A percentile compares a stretch with the other conserved stretches of the same genome.
Conservation (phyloP, 2,797 vertebrate genomes). For the Falco novaeseelandiae region DNA sequence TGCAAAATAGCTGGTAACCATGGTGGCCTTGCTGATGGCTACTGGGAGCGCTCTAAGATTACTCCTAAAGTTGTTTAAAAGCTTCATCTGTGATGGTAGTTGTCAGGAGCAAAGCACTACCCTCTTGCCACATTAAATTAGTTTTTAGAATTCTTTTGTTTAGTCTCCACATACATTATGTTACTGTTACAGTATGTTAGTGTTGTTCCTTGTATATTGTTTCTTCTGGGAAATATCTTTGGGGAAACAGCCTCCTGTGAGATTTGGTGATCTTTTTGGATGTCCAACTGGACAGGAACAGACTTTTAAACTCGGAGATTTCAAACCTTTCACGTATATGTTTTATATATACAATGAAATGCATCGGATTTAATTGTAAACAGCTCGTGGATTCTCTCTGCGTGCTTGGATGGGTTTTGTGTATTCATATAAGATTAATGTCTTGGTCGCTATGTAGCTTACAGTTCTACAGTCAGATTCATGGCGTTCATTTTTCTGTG, state of each 20-base stretch:
- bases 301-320: background rate
- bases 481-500: background rate
- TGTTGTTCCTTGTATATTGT: background rate
- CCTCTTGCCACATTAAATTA: background rate
- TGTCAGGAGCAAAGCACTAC: background rate
- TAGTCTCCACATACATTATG: background rate
- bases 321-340: background rate
- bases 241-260: background rate
- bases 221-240: background rate
- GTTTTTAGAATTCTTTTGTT: background rate
- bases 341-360: background rate
- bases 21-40: background rate
- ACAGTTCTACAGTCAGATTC: background rate
- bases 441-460: background rate
- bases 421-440: background rate
- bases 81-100: background rate
- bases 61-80: background rate
- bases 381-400: background rate
- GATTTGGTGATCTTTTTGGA: background rate
- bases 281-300: background rate
- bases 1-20: background rate
- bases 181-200: background rate
- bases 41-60: background rate
- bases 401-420: background rate
- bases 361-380: constrained; percentile 1